These are phyloP conservation scores for Cheilosia soror DNA, from an alignment of 2,888 invertebrate genomes.

Conservation along the genomic window DNA sequence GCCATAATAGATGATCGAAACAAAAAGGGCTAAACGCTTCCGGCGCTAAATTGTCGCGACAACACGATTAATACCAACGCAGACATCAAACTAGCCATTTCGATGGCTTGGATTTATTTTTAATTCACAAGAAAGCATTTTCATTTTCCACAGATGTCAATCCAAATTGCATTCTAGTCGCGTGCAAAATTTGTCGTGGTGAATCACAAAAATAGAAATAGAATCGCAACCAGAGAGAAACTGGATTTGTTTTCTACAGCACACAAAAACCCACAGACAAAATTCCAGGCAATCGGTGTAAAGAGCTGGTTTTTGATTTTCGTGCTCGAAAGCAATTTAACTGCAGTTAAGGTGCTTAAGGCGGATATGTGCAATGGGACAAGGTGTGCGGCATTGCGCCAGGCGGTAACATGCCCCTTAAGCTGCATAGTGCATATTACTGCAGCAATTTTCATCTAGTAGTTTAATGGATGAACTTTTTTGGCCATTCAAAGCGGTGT, in stretches of 20 bases:
- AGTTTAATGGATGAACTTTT: neutral
- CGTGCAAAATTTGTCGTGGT: constrained; percentile 30
- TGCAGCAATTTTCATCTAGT: neutral
- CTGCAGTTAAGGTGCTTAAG: constrained; percentile 18
- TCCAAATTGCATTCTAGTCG: constrained; percentile 47
- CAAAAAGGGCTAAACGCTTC: neutral
- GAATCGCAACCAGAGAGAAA: constrained; percentile 30
- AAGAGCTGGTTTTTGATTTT: constrained; percentile 24
- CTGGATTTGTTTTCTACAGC: constrained; percentile 40
- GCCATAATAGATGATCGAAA: neutral
- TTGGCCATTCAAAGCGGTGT: neutral
- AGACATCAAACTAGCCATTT: neutral
- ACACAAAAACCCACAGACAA: constrained; percentile 33
- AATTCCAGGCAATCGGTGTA: constrained; percentile 33
- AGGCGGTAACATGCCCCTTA: constrained; percentile 18
- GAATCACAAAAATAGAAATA: constrained; percentile 56
- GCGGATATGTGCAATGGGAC: constrained; percentile 14
- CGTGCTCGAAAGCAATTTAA: constrained; percentile 42
- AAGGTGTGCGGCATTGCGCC: constrained; percentile 22
- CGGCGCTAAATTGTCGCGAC: constrained; percentile 23
- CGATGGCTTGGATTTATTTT: constrained; percentile 19
- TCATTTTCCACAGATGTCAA: constrained; percentile 38
- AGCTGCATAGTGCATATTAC: neutral
- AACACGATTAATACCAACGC: neutral
- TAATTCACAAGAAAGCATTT: constrained; percentile 32